Base-by-base conservation (phyloP, 2,888 invertebrate species). In the Psylliodes chrysocephalus region DNA sequence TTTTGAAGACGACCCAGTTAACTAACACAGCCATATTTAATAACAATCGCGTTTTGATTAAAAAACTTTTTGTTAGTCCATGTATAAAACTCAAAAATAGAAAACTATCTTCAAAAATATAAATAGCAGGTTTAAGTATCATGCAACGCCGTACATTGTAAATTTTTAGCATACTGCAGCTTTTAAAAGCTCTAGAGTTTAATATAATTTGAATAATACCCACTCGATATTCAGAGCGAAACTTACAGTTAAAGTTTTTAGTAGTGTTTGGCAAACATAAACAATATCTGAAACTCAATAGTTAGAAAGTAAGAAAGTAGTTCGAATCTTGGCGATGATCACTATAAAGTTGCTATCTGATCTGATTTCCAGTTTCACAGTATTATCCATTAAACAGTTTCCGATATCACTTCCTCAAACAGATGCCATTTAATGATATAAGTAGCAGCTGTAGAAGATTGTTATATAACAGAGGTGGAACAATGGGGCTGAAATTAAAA, bases 321-420 rank as follows among this genome's bases (percentile, higher is more conserved):
- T 38, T 15, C 15, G 22, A 54, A 55, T 55, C 55, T 38, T 44
- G 30, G 44, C 44, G 30, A 54, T 54, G 15, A 54, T 54, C 25
- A 15, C 25, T 40, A 54, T 54, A 28, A 54, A 55, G 30, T 55
- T 28, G 19, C 25, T 55, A 55, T 55, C 42, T 17, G 55, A 55
- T 55, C 42, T 17, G 55, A 55, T 55, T 55, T 49, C 25, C 44
- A 55, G 38, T 28, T 44, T 52, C 17, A 18, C 4, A 30, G 18
- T 18, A 55, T 44, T 44, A 30, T 55, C 30, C 55, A 55, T 55
- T 44, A 44, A 17, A 42, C 30, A 44, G 18, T 40, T 19, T 40
- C 42, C 30, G 44, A 44, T 30, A 42, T 44, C 44, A 17, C 25
- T 49, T 49, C 49, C 49, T 28, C 30, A 25, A 49, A 49, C 25